These are phyloP conservation scores for Synanthedon myopaeformis DNA, from an alignment of 2,888 invertebrate genomes.

Conservation along the genomic window DNA sequence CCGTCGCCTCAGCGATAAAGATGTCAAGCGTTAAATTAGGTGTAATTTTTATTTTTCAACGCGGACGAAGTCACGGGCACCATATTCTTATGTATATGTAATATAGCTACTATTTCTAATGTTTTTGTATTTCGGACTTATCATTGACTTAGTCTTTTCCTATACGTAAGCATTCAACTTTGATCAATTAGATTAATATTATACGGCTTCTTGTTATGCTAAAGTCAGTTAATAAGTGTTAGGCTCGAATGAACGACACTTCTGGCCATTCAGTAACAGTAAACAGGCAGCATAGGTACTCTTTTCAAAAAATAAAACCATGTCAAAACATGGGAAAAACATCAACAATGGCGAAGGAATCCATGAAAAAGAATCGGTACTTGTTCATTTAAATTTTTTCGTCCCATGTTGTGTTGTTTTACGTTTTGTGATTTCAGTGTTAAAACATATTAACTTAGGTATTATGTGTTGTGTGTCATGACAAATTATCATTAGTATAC, in stretches of 20 bases:
- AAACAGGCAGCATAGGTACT: neutral
- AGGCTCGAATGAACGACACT: conserved; percentile 24
- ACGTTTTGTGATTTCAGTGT: too few species aligned
- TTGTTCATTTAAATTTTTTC: neutral
- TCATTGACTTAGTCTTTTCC: neutral
- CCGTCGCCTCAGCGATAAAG: too few species aligned
- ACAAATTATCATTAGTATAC: too few species aligned
- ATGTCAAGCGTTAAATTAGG: too few species aligned
- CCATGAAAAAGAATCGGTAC: conserved; percentile 34
- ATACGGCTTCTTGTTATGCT: conserved; percentile 47
- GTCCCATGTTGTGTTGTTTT: too few species aligned
- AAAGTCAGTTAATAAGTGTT: conserved; percentile 31
- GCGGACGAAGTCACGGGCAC: too few species aligned
- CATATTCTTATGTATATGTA: too few species aligned
- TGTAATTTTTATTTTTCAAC: too few species aligned
- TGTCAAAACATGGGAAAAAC: conserved; percentile 31
- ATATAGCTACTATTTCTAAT: too few species aligned
- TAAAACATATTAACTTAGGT: too few species aligned
- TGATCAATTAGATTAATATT: conserved; percentile 61
- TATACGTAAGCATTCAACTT: conserved; percentile 11
- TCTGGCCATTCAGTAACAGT: neutral
- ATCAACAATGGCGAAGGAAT: conserved; percentile 21
- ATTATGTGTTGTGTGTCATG: too few species aligned
- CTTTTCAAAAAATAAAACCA: conserved; percentile 7
- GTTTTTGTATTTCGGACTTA: neutral